phyloP scores from a whole-genome alignment of 2,797 vertebrate genomes.

The Bufotes viridis region DNA sequence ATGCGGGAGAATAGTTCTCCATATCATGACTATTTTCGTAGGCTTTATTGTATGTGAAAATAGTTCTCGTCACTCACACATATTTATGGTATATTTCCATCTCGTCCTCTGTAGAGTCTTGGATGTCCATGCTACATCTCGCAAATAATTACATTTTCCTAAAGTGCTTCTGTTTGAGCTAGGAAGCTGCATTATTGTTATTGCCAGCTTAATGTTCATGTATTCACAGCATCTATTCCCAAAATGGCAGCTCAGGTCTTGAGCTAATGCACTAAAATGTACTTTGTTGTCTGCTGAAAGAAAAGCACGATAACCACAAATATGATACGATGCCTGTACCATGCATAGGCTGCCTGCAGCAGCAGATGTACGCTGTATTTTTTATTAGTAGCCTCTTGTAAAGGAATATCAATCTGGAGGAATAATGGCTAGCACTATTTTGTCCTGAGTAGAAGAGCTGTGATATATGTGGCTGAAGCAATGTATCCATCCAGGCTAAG shows the following conservation, averaged over 20 bases:
- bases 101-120: not conserved
- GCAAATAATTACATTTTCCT: conserved; percentile 19
- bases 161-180: conserved; percentile 31
- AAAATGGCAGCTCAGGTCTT: not conserved
- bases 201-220: conserved; percentile 9
- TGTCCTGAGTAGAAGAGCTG: conserved; percentile 4
- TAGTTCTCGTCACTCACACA: not conserved
- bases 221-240: conserved; percentile 9
- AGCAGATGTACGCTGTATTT: conserved; percentile 7
- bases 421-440: conserved; percentile 31
- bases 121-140: conserved; percentile 6
- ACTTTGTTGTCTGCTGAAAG: conserved; percentile 1
- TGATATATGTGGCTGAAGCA: conserved; percentile 36
- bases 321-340: not conserved
- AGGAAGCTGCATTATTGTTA: conserved; percentile 24
- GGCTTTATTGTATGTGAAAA: not conserved
- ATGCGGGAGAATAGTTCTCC: not conserved
- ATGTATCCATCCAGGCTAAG: conserved; percentile 46
- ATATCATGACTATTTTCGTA: not conserved
- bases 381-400: conserved; percentile 11
- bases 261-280: conserved; percentile 14
- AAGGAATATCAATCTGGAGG: conserved; percentile 10
- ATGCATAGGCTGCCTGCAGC: not conserved
- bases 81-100: conserved; percentile 4
- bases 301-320: not conserved